A percentile compares a stretch with the other conserved stretches of the same genome.
These are phyloP conservation scores for Dasyurus viverrinus DNA, from an alignment of 2,113 vertebrate species.

Conservation along the genomic window DNA sequence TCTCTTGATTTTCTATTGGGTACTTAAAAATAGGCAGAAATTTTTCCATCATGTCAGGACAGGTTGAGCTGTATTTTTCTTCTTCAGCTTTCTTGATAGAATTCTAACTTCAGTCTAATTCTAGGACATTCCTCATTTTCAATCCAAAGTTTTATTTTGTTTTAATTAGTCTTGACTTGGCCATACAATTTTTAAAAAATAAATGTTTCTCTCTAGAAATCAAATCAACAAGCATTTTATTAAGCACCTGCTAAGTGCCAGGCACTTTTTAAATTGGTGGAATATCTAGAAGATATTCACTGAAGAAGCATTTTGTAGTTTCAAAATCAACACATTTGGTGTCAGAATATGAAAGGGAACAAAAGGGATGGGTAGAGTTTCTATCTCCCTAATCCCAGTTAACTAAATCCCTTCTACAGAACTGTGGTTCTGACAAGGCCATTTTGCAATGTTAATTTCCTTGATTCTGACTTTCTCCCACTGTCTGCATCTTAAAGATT, in stretches of 20 bases:
- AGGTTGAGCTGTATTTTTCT: not conserved
- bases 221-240: not conserved
- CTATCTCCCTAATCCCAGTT: not conserved
- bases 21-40: not conserved
- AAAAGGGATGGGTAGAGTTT: not conserved
- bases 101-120: not conserved
- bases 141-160: conserved; percentile 3
- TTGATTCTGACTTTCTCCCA: not conserved
- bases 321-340: not conserved
- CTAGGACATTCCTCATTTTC: conserved; percentile 20
- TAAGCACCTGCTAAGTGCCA: not conserved
- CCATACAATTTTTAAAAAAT: conserved; percentile 20
- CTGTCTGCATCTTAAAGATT: not conserved
- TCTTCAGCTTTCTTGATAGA: not conserved
- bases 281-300: not conserved
- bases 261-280: not conserved
- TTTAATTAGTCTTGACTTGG: not conserved
- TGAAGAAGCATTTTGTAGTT: not conserved
- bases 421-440: not conserved
- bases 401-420: not conserved
- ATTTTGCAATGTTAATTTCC: not conserved
- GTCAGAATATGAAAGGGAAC: not conserved
- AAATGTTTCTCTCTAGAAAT: not conserved
- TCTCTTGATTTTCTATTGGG: not conserved
- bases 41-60: not conserved